These are phyloP conservation scores for Apoda limacodes DNA, from an alignment of 2,888 invertebrate genomes.

Conservation along the genomic window DNA sequence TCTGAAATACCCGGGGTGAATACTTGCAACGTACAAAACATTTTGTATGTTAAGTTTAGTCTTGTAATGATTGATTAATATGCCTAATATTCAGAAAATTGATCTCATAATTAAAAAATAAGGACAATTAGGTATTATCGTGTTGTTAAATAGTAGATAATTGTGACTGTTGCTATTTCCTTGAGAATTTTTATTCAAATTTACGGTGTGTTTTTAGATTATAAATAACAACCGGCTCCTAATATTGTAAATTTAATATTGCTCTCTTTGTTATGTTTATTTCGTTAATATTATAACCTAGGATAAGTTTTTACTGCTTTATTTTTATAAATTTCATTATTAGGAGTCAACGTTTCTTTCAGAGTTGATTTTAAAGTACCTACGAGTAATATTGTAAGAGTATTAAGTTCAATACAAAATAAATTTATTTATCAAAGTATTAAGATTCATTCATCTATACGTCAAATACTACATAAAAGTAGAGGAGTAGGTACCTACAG, in stretches of 20 bases:
- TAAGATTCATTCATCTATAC: constrained; percentile 3
- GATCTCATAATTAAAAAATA: neutral
- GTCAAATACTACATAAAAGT: constrained; percentile 5
- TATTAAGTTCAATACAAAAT: constrained; percentile 5
- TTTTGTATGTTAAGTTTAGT: neutral
- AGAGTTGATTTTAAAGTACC: no score
- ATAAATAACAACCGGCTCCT: neutral
- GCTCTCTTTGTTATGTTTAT: constrained; percentile 5
- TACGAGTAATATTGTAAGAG: constrained; percentile 2
- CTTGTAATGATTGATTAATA: constrained; percentile 2
- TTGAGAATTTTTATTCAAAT: constrained; percentile 5
- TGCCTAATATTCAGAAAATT: neutral
- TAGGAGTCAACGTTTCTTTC: no score
- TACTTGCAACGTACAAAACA: constrained; percentile 4
- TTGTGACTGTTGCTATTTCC: constrained; percentile 5
- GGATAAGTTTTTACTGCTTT: no score
- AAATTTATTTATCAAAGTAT: constrained; percentile 4
- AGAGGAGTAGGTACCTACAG: constrained; percentile 2
- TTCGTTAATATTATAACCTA: constrained; percentile 3
- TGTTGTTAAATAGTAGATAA: no score
- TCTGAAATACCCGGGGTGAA: constrained; percentile 4
- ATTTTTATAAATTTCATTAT: constrained; percentile 5
- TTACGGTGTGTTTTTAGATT: constrained; percentile 3
- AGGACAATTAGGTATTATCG: no score
- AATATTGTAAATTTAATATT: constrained; percentile 5